These are phyloP conservation scores for Lysandra bellargus DNA, from an alignment of 2,888 invertebrate species.

Conservation along the genomic window DNA sequence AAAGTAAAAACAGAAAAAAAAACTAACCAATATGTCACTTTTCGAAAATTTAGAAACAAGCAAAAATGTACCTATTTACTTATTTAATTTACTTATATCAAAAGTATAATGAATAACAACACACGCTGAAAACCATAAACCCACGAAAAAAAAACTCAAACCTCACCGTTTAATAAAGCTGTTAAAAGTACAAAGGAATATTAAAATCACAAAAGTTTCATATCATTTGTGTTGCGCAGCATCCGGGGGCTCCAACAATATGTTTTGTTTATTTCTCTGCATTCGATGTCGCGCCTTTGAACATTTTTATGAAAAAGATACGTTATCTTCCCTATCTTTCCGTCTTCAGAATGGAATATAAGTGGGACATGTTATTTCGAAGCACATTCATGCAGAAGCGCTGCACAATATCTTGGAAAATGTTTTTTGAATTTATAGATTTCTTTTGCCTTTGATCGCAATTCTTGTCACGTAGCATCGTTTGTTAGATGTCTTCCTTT, in stretches of 20 bases:
- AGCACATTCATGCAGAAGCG: slow-evolving; percentile 5
- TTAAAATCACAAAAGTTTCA: slow-evolving; percentile 26
- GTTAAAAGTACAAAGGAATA: slow-evolving; percentile 29
- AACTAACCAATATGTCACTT: no score
- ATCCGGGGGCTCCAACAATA: slow-evolving; percentile 25
- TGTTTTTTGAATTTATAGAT: slow-evolving; percentile 9
- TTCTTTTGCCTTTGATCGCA: not conserved
- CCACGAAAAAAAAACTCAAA: not conserved
- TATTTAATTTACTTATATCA: not conserved
- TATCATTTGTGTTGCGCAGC: slow-evolving; percentile 27
- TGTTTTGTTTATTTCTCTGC: slow-evolving; percentile 28
- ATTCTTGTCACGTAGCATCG: not conserved
- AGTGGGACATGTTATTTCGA: slow-evolving; percentile 20
- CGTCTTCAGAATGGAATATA: slow-evolving; percentile 10
- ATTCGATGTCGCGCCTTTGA: slow-evolving; percentile 29
- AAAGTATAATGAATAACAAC: not conserved
- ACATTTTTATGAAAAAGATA: slow-evolving; percentile 33
- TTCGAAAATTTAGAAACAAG: no score
- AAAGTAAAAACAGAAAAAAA: no score
- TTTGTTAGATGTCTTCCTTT: not conserved
- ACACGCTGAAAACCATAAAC: not conserved
- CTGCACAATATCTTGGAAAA: slow-evolving; percentile 21
- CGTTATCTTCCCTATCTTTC: slow-evolving; percentile 31
- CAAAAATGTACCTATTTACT: no score
- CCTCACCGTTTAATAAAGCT: slow-evolving; percentile 7